Base-by-base conservation (phyloP, 2,888 invertebrate species). In the Ephialtes manifestator region DNA sequence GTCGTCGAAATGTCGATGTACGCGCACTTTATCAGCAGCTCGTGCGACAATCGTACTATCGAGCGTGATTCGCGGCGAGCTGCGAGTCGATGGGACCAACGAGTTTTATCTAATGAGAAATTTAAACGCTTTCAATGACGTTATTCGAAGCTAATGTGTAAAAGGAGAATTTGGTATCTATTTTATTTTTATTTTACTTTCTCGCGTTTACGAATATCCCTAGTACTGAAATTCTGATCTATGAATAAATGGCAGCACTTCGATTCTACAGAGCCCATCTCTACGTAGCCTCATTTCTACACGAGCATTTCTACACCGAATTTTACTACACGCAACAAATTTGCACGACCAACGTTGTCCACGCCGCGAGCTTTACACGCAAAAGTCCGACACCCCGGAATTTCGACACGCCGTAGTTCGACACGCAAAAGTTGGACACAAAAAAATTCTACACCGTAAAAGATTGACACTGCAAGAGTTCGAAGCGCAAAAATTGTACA, bases 71-170 rank as follows among this genome's bases (percentile, higher is more conserved):
- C 35, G 53, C 53, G 15, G 46, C 43, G 78, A 80, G 72, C 72
- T 72, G 65, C 72, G 24, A 81, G 43, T 67, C 81, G 81, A 74
- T 81, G 81, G 81, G 81, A 81, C 81, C 81, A 81, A 81, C 74
- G 28, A 55, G 80, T 80, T 74, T 74, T 74, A 67, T 74, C 74
- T 65, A 67, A 81, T 24, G 67, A 74, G 43, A 81, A 70, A 76
- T 48, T 75, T 76, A 35, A 65, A 65, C 39, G 60, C 60, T 63
- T 75, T 51, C 35, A 35, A 35, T 48, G 46, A 75, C 63, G 31
- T 63, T 60, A 31, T 18, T 46, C 35, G 51, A 75, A 46, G 60
- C 60, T 60, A 28, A 60, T n/a, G 46, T 20, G 28, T 28, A 28
- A 35, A 68, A 24, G 28, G 35, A 53, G 24, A 53, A 51, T 39